Percentiles rank a stretch among this genome's conserved stretches.
Conservation (phyloP, 2,113 vertebrate species). For the Tautogolabrus adspersus region DNA sequence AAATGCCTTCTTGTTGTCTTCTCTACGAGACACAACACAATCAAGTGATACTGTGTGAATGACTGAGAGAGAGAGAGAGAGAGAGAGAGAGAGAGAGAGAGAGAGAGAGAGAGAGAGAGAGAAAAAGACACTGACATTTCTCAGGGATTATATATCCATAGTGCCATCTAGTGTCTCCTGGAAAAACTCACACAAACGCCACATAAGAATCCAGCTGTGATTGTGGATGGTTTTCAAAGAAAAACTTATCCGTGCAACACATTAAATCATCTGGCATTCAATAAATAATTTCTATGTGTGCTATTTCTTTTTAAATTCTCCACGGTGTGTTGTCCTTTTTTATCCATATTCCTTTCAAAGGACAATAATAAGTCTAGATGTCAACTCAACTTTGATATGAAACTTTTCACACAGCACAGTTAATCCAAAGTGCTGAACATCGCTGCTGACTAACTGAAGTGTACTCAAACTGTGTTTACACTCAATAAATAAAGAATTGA, state of each 20-base stretch:
- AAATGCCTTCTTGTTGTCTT: slow-evolving; percentile 9
- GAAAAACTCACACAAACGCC: slow-evolving; percentile 44
- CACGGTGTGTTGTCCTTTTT: too few relatives aligned
- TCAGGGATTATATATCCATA: slow-evolving; percentile 73
- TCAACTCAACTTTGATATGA: too few relatives aligned
- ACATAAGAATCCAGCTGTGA: background rate
- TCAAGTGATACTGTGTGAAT: slow-evolving; percentile 7
- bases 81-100: background rate
- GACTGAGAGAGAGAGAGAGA: slow-evolving; percentile 1
- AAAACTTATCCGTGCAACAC: background rate
- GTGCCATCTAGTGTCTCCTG: slow-evolving; percentile 85
- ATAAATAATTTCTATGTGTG: too few relatives aligned
- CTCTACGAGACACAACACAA: slow-evolving; percentile 33
- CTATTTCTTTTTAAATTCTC: too few relatives aligned
- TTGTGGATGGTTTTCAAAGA: background rate
- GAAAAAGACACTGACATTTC: background rate
- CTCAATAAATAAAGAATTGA: too few relatives aligned
- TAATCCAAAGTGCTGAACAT: too few relatives aligned
- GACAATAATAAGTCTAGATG: too few relatives aligned
- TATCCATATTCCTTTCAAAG: too few relatives aligned
- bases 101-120: too few relatives aligned
- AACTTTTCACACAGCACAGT: too few relatives aligned
- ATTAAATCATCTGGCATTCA: background rate
- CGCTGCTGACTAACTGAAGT: too few relatives aligned
- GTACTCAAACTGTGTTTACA: too few relatives aligned